Evolutionary conservation across 2,113 vertebrate species (phyloP).

Genomic region (Odontophorus gujanensis): DNA sequence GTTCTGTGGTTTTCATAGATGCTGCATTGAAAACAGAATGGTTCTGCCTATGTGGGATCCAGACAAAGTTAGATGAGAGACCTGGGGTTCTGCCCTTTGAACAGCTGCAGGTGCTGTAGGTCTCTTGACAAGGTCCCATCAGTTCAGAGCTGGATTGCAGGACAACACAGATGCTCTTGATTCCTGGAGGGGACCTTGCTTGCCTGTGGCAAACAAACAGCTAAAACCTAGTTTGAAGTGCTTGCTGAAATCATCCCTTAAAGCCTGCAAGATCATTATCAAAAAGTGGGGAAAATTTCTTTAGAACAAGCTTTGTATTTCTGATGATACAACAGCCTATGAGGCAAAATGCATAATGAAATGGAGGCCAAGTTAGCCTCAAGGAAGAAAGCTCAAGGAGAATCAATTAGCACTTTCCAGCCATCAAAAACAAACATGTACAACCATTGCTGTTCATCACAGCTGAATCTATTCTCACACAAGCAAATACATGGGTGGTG

Average conservation of each 20-base stretch:
- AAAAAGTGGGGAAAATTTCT: background rate
- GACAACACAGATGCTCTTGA: fast-evolving
- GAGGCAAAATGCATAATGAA: background rate
- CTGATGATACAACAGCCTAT: background rate
- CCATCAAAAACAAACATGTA: conserved; percentile 35
- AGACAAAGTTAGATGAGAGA: background rate
- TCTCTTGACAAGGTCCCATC: background rate
- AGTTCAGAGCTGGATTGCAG: background rate
- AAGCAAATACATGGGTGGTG: conserved; percentile 30
- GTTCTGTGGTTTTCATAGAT: background rate
- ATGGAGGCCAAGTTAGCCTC: background rate
- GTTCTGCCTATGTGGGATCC: background rate
- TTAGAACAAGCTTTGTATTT: background rate
- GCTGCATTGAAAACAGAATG: background rate
- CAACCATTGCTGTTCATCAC: background rate
- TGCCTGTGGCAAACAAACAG: background rate
- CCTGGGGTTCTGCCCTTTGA: background rate
- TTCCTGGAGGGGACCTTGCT: background rate
- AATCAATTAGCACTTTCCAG: conserved; percentile 47
- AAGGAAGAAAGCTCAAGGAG: conserved; percentile 12
- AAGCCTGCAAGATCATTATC: background rate
- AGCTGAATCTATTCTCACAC: conserved; percentile 34
- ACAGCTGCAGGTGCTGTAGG: background rate
- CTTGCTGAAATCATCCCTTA: background rate
- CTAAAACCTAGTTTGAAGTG: background rate